phyloP scores from a whole-genome alignment of 1,140 invertebrate genomes.

The Drosophila nigrodunni region DNA sequence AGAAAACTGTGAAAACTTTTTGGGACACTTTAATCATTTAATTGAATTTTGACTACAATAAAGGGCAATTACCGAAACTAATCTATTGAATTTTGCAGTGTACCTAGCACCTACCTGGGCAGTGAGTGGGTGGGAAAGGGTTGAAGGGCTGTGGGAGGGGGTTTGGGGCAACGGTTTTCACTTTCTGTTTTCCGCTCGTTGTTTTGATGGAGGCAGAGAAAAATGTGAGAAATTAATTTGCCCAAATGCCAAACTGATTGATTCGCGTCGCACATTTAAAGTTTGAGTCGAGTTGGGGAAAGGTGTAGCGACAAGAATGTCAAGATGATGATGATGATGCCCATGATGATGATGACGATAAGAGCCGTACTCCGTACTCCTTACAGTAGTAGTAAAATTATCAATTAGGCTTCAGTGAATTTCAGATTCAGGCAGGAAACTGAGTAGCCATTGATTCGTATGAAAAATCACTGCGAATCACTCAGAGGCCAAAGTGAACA shows the following conservation, averaged over 20 bases:
- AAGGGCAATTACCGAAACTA: conserved; percentile 3
- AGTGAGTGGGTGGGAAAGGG: too few species aligned
- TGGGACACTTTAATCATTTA: conserved; percentile 62
- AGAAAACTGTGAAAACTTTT: conserved; percentile 37
- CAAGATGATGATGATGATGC: conserved; percentile 16
- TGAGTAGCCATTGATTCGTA: conserved; percentile 53
- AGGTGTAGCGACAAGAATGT: conserved; percentile 5
- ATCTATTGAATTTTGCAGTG: conserved; percentile 3
- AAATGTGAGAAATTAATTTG: conserved; percentile 76
- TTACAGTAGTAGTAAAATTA: conserved; percentile 45
- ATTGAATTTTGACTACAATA: conserved; percentile 63
- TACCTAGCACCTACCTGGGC: conserved; percentile 20
- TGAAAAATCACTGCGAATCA: conserved; percentile 73
- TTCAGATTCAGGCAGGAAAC: conserved; percentile 7
- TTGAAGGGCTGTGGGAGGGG: background rate
- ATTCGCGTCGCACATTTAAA: conserved; percentile 44
- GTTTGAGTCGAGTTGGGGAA: background rate
- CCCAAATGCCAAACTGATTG: conserved; percentile 72
- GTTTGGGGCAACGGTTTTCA: conserved; percentile 40
- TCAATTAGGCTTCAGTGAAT: conserved; percentile 59
- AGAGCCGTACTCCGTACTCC: background rate
- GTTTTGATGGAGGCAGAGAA: conserved; percentile 33
- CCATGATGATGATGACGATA: conserved; percentile 7
- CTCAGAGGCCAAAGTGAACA: conserved; percentile 50
- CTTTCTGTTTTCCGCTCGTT: conserved; percentile 40